Evolutionary conservation across 2,113 vertebrate species (phyloP).

Genomic region (Mionectes macconnelli): DNA sequence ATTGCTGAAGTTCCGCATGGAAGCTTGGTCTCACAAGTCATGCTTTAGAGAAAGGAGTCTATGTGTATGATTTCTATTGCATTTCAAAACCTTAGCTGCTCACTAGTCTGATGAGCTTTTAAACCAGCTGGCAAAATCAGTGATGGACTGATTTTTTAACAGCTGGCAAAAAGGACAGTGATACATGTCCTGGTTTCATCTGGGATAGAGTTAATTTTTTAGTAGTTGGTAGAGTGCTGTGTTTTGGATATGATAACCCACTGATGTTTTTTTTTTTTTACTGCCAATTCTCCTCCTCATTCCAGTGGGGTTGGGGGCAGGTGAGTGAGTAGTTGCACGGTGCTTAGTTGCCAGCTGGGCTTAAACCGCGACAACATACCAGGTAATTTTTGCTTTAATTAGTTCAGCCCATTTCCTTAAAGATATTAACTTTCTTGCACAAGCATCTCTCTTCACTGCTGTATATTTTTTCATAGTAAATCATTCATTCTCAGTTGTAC

Average conservation of each 20-base stretch:
- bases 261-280: neutral
- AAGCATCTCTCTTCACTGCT: neutral
- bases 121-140: neutral
- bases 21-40: neutral
- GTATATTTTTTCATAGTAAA: neutral
- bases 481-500: neutral
- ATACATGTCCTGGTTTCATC: neutral
- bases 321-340: rapidly evolving
- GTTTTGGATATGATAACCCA: neutral
- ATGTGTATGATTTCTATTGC: neutral
- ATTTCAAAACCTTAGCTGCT: neutral
- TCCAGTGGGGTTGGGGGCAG: neutral
- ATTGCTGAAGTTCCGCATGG: neutral
- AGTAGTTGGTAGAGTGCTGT: neutral
- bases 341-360: neutral
- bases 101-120: neutral
- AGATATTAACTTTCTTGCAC: neutral
- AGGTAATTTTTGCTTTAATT: neutral
- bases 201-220: neutral
- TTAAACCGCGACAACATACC: neutral
- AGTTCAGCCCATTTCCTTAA: neutral
- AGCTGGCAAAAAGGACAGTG: no score
- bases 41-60: neutral
- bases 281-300: neutral
- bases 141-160: no score